Base-by-base conservation (phyloP, 2,888 invertebrate species). In the Balanococcus diminutus region DNA sequence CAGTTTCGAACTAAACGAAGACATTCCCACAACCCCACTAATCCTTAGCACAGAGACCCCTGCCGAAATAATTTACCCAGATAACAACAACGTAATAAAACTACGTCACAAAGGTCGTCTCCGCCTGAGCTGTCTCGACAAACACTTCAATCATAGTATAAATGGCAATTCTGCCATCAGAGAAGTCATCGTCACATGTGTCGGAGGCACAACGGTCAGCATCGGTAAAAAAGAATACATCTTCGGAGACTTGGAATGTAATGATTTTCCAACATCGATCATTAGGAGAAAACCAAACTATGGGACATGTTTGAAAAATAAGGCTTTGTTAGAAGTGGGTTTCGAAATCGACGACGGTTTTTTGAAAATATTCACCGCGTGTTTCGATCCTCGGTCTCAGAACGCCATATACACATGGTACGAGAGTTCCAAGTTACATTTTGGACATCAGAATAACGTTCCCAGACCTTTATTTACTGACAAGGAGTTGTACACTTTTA, bases 231-330 rank as follows among this genome's bases (percentile, higher is more conserved):
- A 39, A 19, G 19, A 75, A 75, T 72, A 28, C 25, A 9, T 14
- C 2, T n/a, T 84, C 4, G 42, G 42, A 1, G 84, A 84, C n/a
- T 67, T 84, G 14, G 84, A 84, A 46, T 84, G 84, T 11, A 28
- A 3, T 8, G 46, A 75, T 8, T 84, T 84, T 11, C 84, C 84
- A 22, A 11, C 1, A 8, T 84, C 84, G 28, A 42, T 28, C n/a
- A 31, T 75, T 11, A 72, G 22, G 9, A 9, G 1, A 32, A 22
- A 31, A n/a, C n/a, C n/a, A n/a, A n/a, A n/a, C n/a, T n/a, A n/a
- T n/a, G 6, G 4, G 11, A 25, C 39, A 8, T 84, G 84, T 42
- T 31, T 19, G 25, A 6, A 28, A 1, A 79, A 79, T 19, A 39
- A 28, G 1, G 42, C 84, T 9, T 16, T 75, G 22, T 2, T 42